phyloP scores from a whole-genome alignment of 2,797 vertebrate genomes.

The Telmatherina bonti region DNA sequence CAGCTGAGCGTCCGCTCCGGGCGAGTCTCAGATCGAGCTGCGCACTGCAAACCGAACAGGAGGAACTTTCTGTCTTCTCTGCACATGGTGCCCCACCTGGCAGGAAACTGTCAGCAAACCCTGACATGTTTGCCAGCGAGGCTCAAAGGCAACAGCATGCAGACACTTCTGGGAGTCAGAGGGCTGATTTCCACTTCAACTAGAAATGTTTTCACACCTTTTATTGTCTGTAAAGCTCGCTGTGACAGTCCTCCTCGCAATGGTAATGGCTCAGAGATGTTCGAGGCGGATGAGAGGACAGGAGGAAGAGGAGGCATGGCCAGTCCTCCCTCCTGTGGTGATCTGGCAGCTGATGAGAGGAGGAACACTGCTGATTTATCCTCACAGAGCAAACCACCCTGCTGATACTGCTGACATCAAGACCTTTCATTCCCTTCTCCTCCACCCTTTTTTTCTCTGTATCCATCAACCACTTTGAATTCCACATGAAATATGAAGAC shows the following conservation, averaged over 20 bases:
- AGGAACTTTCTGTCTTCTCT: constrained; percentile 38
- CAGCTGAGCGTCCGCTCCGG: constrained; percentile 14
- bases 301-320: constrained; percentile 7
- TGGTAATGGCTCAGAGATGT: not conserved
- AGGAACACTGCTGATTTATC: constrained; percentile 53
- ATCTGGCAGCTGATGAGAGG: constrained; percentile 70
- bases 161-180: not conserved
- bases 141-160: constrained; percentile 12
- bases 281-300: constrained; percentile 2
- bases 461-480: not conserved
- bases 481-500: not conserved
- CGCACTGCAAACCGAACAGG: constrained; percentile 29
- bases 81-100: constrained; percentile 18
- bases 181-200: constrained; percentile 11
- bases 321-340: constrained; percentile 26
- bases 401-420: constrained; percentile 36
- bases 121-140: constrained; percentile 32
- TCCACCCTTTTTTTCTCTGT: not conserved
- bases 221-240: constrained; percentile 11
- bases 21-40: constrained; percentile 19
- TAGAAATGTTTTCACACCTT: constrained; percentile 4
- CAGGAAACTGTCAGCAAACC: constrained; percentile 31
- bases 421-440: constrained; percentile 22
- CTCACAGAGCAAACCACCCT: constrained; percentile 40
- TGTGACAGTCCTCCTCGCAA: not conserved